Percentiles rank a stretch among this genome's conserved stretches.
phyloP scores from a whole-genome alignment of 2,797 vertebrate genomes.

The Oryzias dopingdopingensis region DNA sequence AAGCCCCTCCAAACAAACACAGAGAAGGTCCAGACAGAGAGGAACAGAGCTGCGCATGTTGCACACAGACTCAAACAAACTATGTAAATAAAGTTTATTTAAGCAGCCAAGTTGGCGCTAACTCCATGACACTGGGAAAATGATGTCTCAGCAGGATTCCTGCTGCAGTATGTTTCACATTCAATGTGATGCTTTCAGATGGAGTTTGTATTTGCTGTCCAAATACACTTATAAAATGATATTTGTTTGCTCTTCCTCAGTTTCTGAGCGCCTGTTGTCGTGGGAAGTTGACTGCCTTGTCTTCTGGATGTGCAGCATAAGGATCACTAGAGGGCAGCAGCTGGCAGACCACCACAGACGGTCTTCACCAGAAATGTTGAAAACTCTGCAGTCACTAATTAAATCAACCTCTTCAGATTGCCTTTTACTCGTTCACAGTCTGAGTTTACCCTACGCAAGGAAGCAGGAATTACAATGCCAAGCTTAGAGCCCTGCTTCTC shows the following conservation, averaged over 20 bases:
- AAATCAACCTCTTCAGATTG: too few relatives aligned
- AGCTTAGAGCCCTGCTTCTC: too few relatives aligned
- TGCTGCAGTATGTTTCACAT: constrained; percentile 14
- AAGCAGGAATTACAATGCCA: too few relatives aligned
- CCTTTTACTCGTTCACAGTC: too few relatives aligned
- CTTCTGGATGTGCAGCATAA: constrained; percentile 20
- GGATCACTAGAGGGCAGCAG: constrained; percentile 80
- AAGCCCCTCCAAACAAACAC: constrained; percentile 50
- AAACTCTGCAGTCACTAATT: too few relatives aligned
- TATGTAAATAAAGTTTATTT: constrained; percentile 39
- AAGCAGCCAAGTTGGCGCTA: constrained; percentile 15
- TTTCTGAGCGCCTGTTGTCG: too few relatives aligned
- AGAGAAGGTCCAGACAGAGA: constrained; percentile 20
- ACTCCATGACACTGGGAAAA: constrained; percentile 42
- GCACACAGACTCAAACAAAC: constrained; percentile 39
- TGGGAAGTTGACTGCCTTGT: background rate
- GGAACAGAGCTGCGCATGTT: constrained; percentile 25
- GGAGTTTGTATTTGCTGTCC: constrained; percentile 39
- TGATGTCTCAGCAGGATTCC: constrained; percentile 22
- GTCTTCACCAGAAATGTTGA: too few relatives aligned
- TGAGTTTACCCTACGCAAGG: too few relatives aligned
- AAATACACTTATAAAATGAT: constrained; percentile 23
- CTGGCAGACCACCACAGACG: constrained; percentile 37
- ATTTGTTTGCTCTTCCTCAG: too few relatives aligned
- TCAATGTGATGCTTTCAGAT: background rate